Evolutionary conservation across 2,797 vertebrate genomes (phyloP).

Genomic region (Pseudochaenichthys georgianus): DNA sequence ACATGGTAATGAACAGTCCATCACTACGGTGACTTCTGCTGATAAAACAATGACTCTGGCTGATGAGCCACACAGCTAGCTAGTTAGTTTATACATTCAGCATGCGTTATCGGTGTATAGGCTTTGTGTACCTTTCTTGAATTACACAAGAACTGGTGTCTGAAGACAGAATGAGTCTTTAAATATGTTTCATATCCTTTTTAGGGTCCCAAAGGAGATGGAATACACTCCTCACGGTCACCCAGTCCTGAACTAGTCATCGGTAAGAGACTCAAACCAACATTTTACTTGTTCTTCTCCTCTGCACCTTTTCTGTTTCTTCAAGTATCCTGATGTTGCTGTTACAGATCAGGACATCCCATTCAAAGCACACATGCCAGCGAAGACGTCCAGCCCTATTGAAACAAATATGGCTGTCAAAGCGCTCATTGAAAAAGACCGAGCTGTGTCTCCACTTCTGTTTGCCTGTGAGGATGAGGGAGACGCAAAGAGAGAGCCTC

Average conservation of each 20-base stretch:
- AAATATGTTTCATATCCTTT: conserved; percentile 4
- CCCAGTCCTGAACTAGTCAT: conserved; percentile 16
- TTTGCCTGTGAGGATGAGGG: conserved; percentile 59
- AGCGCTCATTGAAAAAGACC: conserved; percentile 18
- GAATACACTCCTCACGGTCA: background rate
- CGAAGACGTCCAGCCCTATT: conserved; percentile 83
- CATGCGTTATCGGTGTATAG: too few species aligned
- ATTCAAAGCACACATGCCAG: conserved; percentile 59
- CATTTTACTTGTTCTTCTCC: background rate
- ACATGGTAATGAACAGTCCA: conserved; percentile 26
- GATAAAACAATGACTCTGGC: background rate
- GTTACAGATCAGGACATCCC: conserved; percentile 51
- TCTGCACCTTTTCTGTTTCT: background rate
- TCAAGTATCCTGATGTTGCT: background rate
- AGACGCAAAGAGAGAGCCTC: conserved; percentile 12
- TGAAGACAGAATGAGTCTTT: background rate
- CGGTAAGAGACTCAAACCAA: conserved; percentile 49
- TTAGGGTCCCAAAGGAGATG: conserved; percentile 42
- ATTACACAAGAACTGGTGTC: background rate
- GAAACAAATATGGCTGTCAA: conserved; percentile 13
- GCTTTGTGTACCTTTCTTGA: background rate
- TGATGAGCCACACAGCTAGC: background rate
- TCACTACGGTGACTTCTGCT: background rate
- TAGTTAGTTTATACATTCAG: too few species aligned
- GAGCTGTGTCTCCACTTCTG: conserved; percentile 62